phyloP scores from a whole-genome alignment of 2,888 invertebrate genomes.

The Endomychus coccineus region DNA sequence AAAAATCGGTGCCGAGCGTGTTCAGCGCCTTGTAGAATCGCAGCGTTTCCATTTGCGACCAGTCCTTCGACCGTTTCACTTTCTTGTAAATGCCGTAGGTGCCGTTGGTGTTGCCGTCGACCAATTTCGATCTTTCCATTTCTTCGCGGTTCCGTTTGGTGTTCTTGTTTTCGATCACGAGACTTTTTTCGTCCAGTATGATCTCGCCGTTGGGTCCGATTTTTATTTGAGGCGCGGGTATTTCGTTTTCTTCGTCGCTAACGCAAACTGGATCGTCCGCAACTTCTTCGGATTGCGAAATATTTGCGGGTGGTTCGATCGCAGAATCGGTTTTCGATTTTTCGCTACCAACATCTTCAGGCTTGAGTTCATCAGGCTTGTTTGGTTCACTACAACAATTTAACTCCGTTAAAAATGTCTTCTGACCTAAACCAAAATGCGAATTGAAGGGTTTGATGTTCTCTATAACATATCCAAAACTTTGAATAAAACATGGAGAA shows the following conservation, averaged over 20 bases:
- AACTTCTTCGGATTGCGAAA: conserved; percentile 19
- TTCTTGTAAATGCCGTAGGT: conserved; percentile 59
- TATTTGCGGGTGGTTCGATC: conserved; percentile 11
- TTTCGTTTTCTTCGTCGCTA: conserved; percentile 41
- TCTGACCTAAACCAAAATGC: no score
- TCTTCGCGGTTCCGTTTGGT: conserved; percentile 55
- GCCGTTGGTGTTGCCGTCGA: conserved; percentile 55
- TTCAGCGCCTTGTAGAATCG: conserved; percentile 87
- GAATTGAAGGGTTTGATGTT: no score
- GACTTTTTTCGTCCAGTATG: conserved; percentile 76
- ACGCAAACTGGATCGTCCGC: conserved; percentile 16
- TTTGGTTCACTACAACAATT: no score
- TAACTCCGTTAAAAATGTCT: no score
- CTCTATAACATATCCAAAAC: no score
- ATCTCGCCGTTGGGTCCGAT: conserved; percentile 80
- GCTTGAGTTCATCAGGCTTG: no score
- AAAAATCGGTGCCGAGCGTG: conserved; percentile 87
- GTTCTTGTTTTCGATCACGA: conserved; percentile 69
- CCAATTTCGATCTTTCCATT: conserved; percentile 56
- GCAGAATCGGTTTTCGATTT: conserved; percentile 31
- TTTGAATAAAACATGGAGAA: no score
- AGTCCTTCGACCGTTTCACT: conserved; percentile 61
- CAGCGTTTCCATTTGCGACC: conserved; percentile 74
- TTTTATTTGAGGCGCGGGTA: conserved; percentile 77
- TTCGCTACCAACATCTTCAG: conserved; percentile 19